Conservation (phyloP, 2,888 invertebrate genomes). For the Lasioglossum oenotherae region DNA sequence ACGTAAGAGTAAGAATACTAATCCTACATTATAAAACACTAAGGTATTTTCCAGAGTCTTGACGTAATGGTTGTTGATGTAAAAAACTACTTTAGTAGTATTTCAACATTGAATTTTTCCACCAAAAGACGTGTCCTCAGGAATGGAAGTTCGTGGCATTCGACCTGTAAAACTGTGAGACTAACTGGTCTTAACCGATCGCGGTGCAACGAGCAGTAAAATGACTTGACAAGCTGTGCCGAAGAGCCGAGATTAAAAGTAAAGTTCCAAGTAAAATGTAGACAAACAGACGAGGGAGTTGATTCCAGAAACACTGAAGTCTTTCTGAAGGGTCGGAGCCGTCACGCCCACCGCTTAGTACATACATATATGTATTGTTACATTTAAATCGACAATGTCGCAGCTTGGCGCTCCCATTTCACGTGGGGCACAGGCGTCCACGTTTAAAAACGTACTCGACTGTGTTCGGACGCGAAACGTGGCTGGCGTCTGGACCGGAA, state of each 20-base stretch:
- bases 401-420: neutral
- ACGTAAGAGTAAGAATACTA: too few species aligned
- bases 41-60: too few species aligned
- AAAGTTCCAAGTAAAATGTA: neutral
- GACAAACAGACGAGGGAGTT: neutral
- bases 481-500: conserved; percentile 7
- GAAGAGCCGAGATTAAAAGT: neutral
- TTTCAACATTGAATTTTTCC: too few species aligned
- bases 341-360: conserved; percentile 4
- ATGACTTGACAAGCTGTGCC: neutral
- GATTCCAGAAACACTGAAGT: neutral
- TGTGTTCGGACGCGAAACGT: neutral
- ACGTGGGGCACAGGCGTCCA: neutral
- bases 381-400: conserved; percentile 24
- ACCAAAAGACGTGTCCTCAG: too few species aligned
- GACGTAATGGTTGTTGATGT: too few species aligned
- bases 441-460: neutral
- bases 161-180: neutral
- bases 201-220: neutral
- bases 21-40: too few species aligned
- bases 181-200: neutral
- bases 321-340: neutral
- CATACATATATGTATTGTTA: neutral
- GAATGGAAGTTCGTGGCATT: neutral
- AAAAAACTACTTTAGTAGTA: too few species aligned